Evolutionary conservation across 2,888 invertebrate genomes (phyloP), one percentile per base, ranked within the genome.

Genomic region (Agrochola lychnidis): DNA sequence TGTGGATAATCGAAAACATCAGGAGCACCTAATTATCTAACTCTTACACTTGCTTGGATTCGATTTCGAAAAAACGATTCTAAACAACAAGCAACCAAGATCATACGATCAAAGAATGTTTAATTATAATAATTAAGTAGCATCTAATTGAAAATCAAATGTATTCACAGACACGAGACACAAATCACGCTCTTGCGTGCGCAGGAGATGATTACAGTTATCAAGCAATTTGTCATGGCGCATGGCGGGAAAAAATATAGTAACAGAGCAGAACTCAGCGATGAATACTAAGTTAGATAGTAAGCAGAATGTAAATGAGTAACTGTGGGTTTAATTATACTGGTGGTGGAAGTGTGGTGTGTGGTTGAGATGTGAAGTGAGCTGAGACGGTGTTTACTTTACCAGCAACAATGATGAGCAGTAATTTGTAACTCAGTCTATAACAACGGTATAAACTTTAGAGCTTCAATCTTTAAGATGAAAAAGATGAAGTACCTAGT

Each of bases 61-160:
- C 63, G 45, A 66, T 74, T 81, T 74, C 48, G 5, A 62, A 80
- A 51, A 16, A 6, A 68, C 25, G 0, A 30, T 62, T n/a, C 48
- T 22, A 53, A 69, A 42, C 12, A 59, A 45, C 25, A 53, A 64
- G 42, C 45, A 30, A 62, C 3, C 12, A 61, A 70, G 56, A 73
- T 61, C 69, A 79, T 51, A 73, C 19, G 22, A 67, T 45, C 22
- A 76, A 36, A 78, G 73, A 82, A 78, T 85, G 61, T n/a, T 59
- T 57, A 68, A 86, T 76, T 78, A 76, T 71, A 71, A 81, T 62
- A 82, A 85, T 83, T 77, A 82, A 71, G 57, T 30, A 70, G 48
- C 72, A 48, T 61, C 51, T 81, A 85, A 83, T 83, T 85, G 78
- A 73, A 71, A 85, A 83, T 64, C 82, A 71, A 83, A 83, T 61